phyloP scores from a whole-genome alignment of 1,140 invertebrate genomes.

The Atta colombica region DNA sequence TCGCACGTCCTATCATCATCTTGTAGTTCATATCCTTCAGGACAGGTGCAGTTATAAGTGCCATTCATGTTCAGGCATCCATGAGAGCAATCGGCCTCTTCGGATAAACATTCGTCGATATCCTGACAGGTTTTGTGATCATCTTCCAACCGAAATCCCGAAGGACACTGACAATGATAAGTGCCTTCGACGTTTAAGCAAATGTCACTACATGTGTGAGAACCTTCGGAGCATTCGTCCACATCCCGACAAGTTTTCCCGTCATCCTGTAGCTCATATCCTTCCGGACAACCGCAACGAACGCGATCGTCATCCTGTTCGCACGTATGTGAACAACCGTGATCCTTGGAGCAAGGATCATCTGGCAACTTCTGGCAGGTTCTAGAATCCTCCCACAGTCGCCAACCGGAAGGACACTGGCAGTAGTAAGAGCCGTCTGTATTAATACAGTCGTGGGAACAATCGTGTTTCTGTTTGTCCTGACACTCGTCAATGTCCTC shows the following conservation, averaged over 20 bases:
- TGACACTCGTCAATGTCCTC: conserved; percentile 86
- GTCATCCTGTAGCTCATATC: conserved; percentile 85
- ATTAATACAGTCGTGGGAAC: conserved; percentile 89
- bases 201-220: conserved; percentile 85
- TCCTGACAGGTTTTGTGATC: conserved; percentile 53
- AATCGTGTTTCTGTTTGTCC: conserved; percentile 85
- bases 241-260: conserved; percentile 86
- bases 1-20: conserved; percentile 42
- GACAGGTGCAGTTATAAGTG: conserved; percentile 85
- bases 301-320: conserved; percentile 77
- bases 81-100: conserved; percentile 84
- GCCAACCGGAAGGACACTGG: conserved; percentile 86
- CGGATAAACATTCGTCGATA: conserved; percentile 38
- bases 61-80: conserved; percentile 87
- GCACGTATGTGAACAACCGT: conserved; percentile 86
- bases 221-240: conserved; percentile 88
- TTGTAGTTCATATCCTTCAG: conserved; percentile 61
- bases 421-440: conserved; percentile 89
- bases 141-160: conserved; percentile 41
- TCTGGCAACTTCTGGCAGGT: conserved; percentile 86
- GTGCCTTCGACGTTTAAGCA: conserved; percentile 87
- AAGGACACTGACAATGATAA: conserved; percentile 85
- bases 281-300: conserved; percentile 80
- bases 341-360: conserved; percentile 81
- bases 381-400: conserved; percentile 83